Conservation (phyloP, 2,888 invertebrate genomes). For the Andrena trimmerana region DNA sequence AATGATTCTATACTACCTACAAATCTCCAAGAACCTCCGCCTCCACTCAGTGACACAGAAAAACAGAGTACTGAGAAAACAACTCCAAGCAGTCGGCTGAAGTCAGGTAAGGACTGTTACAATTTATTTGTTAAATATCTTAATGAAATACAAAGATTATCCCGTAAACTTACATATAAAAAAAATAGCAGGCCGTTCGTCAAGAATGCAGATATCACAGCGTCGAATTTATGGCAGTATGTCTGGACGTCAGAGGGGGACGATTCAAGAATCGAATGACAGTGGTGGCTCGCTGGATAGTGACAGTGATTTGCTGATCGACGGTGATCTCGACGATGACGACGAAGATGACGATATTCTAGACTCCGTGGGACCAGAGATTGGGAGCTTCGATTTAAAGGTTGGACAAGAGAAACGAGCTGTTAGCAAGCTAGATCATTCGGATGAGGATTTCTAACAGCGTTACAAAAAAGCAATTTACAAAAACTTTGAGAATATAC, state of each 20-base stretch:
- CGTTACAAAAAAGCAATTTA: conserved; percentile 38
- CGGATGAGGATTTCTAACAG: conserved; percentile 82
- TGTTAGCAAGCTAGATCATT: conserved; percentile 81
- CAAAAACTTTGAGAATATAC: conserved; percentile 42
- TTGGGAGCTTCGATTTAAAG: conserved; percentile 77
- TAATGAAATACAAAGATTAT: conserved; percentile 4
- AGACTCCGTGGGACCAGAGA: conserved; percentile 77
- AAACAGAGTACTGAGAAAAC: conserved; percentile 75
- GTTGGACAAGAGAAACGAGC: conserved; percentile 78
- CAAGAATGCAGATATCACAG: conserved; percentile 78
- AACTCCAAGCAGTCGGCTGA: conserved; percentile 66
- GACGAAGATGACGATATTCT: conserved; percentile 87
- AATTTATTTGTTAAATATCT: background rate
- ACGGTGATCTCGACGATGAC: conserved; percentile 88
- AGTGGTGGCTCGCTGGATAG: conserved; percentile 83
- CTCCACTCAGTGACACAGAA: conserved; percentile 73
- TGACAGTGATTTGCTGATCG: conserved; percentile 86
- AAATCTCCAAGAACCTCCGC: conserved; percentile 80
- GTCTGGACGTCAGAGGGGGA: conserved; percentile 84
- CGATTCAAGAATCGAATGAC: conserved; percentile 80
- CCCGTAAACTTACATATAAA: conserved; percentile 8
- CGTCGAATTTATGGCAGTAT: conserved; percentile 88
- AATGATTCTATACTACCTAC: conserved; percentile 83
- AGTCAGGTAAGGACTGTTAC: conserved; percentile 66
- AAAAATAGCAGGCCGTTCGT: conserved; percentile 75